Conservation (phyloP, 2,797 vertebrate genomes). For the Chrysocyon brachyurus region DNA sequence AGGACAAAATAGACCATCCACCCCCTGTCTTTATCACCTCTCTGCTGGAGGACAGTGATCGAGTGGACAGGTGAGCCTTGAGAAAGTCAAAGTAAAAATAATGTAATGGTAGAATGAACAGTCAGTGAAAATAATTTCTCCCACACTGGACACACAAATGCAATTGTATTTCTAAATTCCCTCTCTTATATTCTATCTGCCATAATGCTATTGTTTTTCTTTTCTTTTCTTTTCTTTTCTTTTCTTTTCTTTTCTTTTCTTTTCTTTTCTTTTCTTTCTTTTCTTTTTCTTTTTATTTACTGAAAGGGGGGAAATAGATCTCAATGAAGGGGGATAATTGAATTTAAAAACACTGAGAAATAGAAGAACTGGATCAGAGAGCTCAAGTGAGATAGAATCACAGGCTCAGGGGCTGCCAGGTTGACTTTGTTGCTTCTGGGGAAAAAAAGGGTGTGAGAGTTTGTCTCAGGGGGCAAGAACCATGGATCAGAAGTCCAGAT, state of each 20-base stretch:
- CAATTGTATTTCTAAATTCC: background rate
- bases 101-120: background rate
- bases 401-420: background rate
- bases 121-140: background rate
- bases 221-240: background rate
- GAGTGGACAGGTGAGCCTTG: constrained; percentile 87
- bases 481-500: background rate
- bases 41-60: constrained; percentile 86
- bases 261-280: background rate
- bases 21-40: constrained; percentile 87
- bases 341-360: constrained; percentile 27
- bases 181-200: background rate
- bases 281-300: background rate
- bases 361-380: background rate
- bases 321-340: background rate
- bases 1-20: constrained; percentile 82
- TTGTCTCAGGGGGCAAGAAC: background rate
- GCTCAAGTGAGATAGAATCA: background rate
- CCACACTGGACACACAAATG: background rate
- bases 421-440: background rate
- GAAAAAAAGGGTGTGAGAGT: background rate
- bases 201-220: background rate
- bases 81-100: background rate
- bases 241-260: background rate
- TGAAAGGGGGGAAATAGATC: background rate